Conservation (phyloP, 2,113 vertebrate genomes). For the Amphilophus citrinellus region DNA sequence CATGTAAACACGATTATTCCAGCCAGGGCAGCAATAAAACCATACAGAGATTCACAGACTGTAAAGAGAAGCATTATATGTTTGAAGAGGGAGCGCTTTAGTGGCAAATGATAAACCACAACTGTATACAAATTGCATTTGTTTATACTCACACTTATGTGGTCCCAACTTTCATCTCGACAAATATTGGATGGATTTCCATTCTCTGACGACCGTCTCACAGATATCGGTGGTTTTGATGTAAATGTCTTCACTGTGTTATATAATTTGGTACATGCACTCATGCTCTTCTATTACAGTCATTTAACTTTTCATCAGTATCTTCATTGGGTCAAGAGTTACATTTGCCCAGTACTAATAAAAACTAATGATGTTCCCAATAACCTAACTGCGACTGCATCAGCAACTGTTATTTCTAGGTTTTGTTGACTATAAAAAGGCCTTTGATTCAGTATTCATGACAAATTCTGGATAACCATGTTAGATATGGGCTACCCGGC, state of each 20-base stretch:
- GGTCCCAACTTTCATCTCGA: neutral
- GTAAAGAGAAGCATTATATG: neutral
- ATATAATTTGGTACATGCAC: neutral
- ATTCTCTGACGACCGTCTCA: neutral
- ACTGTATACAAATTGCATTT: constrained; percentile 2
- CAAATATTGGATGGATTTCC: neutral
- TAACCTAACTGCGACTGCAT: neutral
- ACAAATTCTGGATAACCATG: too few relatives aligned
- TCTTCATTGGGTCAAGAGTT: neutral
- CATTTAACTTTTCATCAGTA: neutral
- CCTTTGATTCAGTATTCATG: too few relatives aligned
- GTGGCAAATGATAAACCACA: constrained; percentile 29
- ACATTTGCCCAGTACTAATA: neutral
- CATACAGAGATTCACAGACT: constrained; percentile 28
- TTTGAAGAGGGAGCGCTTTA: constrained; percentile 5
- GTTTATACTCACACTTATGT: neutral
- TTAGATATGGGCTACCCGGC: too few relatives aligned
- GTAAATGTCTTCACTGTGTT: neutral
- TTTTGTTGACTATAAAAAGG: too few relatives aligned
- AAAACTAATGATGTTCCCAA: neutral
- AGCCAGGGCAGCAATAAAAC: constrained; percentile 44
- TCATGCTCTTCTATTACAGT: neutral
- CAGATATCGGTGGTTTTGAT: neutral
- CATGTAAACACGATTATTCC: constrained; percentile 51
- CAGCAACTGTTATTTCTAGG: too few relatives aligned